These are phyloP conservation scores for Rafetus swinhoei DNA, from an alignment of 2,113 vertebrate species.

Conservation along the genomic window DNA sequence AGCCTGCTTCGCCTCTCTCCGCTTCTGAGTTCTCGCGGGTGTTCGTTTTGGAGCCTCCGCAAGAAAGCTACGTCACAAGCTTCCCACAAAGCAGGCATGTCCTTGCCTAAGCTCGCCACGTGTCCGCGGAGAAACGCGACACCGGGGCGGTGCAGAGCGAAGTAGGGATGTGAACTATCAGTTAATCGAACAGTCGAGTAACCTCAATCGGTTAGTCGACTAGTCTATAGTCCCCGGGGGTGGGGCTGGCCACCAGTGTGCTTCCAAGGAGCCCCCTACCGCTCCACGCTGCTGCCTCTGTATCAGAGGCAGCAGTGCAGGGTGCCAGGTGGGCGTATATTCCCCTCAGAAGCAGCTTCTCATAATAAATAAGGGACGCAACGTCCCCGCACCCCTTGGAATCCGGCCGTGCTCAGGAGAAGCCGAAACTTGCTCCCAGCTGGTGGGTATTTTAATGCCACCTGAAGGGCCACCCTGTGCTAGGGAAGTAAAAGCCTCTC, in stretches of 20 bases:
- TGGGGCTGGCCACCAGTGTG: too few relatives aligned
- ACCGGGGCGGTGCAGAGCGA: neutral
- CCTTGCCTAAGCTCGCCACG: too few relatives aligned
- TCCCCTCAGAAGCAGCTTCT: too few relatives aligned
- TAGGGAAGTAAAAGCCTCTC: neutral
- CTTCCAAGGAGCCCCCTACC: too few relatives aligned
- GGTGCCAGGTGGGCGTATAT: too few relatives aligned
- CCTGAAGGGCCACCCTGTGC: neutral
- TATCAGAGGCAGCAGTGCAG: too few relatives aligned
- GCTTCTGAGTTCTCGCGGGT: neutral
- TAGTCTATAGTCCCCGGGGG: too few relatives aligned
- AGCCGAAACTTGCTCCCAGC: neutral
- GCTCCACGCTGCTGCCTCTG: too few relatives aligned
- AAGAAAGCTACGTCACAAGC: neutral
- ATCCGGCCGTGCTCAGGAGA: neutral
- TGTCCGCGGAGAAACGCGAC: too few relatives aligned
- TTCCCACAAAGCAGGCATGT: neutral
- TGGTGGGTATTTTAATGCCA: neutral
- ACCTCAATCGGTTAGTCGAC: too few relatives aligned
- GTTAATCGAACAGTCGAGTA: too few relatives aligned
- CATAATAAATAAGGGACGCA: too few relatives aligned
- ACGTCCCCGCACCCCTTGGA: neutral
- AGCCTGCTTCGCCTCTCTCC: neutral
- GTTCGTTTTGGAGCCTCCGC: neutral
- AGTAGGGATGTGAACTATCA: neutral